Conservation (phyloP, 2,797 vertebrate species). For the Heliangelus exortis region DNA sequence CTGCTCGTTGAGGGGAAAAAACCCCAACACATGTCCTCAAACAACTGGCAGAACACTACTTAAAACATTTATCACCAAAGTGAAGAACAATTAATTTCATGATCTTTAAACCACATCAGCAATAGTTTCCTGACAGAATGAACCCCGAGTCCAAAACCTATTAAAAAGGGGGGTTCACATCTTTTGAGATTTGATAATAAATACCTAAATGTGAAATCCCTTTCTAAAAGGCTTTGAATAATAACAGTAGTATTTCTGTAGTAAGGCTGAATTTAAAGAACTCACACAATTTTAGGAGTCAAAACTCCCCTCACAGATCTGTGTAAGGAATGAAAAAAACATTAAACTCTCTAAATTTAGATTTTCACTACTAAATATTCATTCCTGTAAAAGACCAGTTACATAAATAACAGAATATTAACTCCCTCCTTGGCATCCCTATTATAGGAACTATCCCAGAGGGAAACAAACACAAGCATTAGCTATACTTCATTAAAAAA, state of each 20-base stretch:
- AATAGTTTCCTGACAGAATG: background rate
- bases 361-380: background rate
- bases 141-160: background rate
- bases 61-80: background rate
- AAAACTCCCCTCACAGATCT: background rate
- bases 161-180: background rate
- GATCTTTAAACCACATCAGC: background rate
- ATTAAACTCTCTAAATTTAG: background rate
- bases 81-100: background rate
- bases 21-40: background rate
- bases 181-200: constrained; percentile 2
- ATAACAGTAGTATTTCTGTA: background rate
- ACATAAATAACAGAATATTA: background rate
- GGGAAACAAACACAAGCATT: background rate
- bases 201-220: constrained; percentile 3
- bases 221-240: constrained; percentile 32
- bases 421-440: background rate
- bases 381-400: background rate
- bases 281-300: background rate
- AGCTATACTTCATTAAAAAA: background rate
- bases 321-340: background rate
- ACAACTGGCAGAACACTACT: background rate
- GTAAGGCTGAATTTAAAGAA: constrained; percentile 3
- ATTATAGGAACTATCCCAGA: background rate
- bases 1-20: background rate